Evolutionary conservation across 1,140 invertebrate genomes (phyloP).

Genomic region (Drosophila kohkoa): DNA sequence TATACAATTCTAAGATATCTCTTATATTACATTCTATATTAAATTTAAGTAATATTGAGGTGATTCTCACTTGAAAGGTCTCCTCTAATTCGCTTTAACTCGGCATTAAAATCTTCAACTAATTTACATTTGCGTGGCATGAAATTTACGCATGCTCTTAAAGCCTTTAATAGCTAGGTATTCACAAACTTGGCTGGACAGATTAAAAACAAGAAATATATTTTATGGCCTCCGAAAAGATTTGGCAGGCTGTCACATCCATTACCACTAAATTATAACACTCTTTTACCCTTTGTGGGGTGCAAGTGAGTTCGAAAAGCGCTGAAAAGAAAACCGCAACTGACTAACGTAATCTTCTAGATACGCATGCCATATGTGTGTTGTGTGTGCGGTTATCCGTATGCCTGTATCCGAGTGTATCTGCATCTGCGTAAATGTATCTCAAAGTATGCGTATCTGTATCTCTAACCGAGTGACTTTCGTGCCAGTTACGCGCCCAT

Average conservation of each 20-base stretch:
- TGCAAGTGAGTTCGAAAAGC: not conserved
- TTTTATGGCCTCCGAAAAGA: not conserved
- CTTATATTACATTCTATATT: too few relatives aligned
- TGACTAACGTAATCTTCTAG: slow-evolving; percentile 77
- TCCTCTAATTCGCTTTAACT: too few relatives aligned
- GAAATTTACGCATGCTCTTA: too few relatives aligned
- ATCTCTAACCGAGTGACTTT: slow-evolving; percentile 40
- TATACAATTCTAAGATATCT: too few relatives aligned
- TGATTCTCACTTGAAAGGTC: too few relatives aligned
- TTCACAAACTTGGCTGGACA: not conserved
- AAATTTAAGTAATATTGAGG: too few relatives aligned
- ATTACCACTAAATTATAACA: not conserved
- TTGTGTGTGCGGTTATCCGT: slow-evolving; percentile 9
- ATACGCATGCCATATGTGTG: slow-evolving; percentile 60
- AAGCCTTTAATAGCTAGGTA: not conserved
- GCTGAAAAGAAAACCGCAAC: slow-evolving; percentile 58
- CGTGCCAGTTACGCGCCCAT: slow-evolving; percentile 32
- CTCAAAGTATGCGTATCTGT: slow-evolving; percentile 58
- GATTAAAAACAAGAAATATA: not conserved
- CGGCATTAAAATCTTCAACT: too few relatives aligned
- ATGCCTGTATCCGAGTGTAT: slow-evolving; percentile 23
- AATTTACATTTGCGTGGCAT: too few relatives aligned
- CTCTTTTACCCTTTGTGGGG: not conserved
- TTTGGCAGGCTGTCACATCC: not conserved
- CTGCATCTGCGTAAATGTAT: slow-evolving; percentile 48